Base-by-base conservation (phyloP, 2,113 vertebrate genomes). In the Austrofundulus limnaeus region DNA sequence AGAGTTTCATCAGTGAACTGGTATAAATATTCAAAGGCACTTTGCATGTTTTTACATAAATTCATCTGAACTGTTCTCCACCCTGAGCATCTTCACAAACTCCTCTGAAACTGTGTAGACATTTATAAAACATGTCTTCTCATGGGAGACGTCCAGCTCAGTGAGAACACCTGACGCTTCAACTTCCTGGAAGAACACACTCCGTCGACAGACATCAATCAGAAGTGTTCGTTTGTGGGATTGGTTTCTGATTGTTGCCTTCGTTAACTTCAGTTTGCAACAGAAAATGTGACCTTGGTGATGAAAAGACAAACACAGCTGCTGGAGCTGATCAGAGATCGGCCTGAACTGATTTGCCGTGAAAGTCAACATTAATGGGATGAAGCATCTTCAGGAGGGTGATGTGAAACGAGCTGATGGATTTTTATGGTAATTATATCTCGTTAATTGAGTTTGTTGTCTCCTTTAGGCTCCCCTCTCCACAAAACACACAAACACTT, bases 21-120 rank as follows among this genome's bases (percentile, higher is more conserved):
- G 19, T 34, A 66, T 78, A 62, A 83, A 85, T 76, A 85, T 86
- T 84, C 77, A 81, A 31, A 28, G 7, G 2, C 19, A 25, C 24
- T 80, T 70, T 63, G 57, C 60, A 70, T 81, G 66, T 79, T 63
- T 74, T 80, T 60, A 53, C 63, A 67, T 72, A 79, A 67, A 80
- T 82, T 37, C 56, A 73, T 61, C 71, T 58, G 19, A 59, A 13
- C 56, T 19, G 43, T 56, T 73, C 54, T 23, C 20, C 21, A 72
- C 54, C 24, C 17, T 17, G 20, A 67, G 49, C 60, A 24, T 68
- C 57, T 61, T 57, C n/a, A 50, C 43, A 16, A 31, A 49, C 9
- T 23, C 21, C 51, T 20, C 45, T 70, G 11, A 49, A 15, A 54
- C 47, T 76, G 45, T 57, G 70, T 15, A 57, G 64, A 70, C 61